Conservation (phyloP, 2,797 vertebrate genomes). For the Acrocephalus scirpaceus region DNA sequence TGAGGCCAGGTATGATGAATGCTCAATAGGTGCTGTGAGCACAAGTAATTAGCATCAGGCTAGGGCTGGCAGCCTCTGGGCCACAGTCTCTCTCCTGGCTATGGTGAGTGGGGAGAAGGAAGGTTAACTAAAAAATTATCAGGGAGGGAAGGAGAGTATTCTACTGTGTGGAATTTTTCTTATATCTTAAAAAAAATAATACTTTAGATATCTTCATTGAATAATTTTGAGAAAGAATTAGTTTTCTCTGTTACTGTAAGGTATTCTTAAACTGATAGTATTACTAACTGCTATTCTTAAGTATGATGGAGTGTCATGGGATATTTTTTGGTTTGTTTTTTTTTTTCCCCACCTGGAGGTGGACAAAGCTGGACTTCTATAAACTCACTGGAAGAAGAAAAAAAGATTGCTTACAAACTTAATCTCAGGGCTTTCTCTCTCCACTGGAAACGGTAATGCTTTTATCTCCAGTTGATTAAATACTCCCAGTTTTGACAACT, state of each 20-base stretch:
- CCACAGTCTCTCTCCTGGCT: not conserved
- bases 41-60: not conserved
- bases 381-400: not conserved
- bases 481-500: not conserved
- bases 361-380: not conserved
- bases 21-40: not conserved
- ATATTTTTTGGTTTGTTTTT: not conserved
- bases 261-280: not conserved
- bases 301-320: not conserved
- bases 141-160: not conserved
- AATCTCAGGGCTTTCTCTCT: not conserved
- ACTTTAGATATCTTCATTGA: not conserved
- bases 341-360: rapidly evolving
- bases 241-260: not conserved
- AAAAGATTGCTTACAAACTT: not conserved
- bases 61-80: not conserved
- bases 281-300: not conserved
- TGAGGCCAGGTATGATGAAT: not conserved
- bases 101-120: not conserved
- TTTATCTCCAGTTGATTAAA: not conserved
- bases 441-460: not conserved
- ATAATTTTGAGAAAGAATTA: not conserved
- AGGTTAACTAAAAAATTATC: not conserved
- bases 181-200: not conserved
- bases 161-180: not conserved